Evolutionary conservation across 2,797 vertebrate species (phyloP).

Genomic region (Tiaroga cobitis): DNA sequence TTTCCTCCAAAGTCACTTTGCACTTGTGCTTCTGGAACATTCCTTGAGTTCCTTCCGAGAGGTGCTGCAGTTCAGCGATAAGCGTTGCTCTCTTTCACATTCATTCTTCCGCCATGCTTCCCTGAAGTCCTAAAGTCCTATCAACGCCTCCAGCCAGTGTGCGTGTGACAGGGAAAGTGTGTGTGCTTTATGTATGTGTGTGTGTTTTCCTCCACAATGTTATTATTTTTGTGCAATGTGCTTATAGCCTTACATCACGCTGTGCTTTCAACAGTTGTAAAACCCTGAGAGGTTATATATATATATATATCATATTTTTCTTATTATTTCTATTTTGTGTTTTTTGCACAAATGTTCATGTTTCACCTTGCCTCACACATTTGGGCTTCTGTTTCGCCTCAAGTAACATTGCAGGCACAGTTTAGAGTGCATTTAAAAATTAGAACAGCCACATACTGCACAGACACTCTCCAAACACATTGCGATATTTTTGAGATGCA

Average conservation of each 20-base stretch:
- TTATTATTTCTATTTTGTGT: not conserved
- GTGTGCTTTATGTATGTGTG: not conserved
- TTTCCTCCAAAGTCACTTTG: conserved; percentile 40
- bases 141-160: conserved; percentile 35
- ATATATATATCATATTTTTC: not conserved
- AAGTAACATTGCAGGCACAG: conserved; percentile 10
- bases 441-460: not conserved
- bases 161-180: conserved; percentile 7
- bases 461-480: not conserved
- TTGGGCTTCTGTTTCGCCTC: not conserved
- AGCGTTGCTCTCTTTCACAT: conserved; percentile 51
- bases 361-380: conserved; percentile 12
- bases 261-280: conserved; percentile 13
- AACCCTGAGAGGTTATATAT: not conserved
- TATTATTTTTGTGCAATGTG: conserved; percentile 18
- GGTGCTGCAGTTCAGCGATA: conserved; percentile 60
- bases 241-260: conserved; percentile 12
- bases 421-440: conserved; percentile 43
- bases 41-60: conserved; percentile 46
- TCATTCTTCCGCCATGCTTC: conserved; percentile 46
- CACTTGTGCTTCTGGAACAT: conserved; percentile 48
- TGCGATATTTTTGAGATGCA: no score
- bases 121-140: conserved; percentile 42
- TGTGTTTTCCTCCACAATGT: not conserved
- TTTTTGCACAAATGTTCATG: not conserved